phyloP scores from a whole-genome alignment of 2,113 vertebrate species.

The Panthera tigris region DNA sequence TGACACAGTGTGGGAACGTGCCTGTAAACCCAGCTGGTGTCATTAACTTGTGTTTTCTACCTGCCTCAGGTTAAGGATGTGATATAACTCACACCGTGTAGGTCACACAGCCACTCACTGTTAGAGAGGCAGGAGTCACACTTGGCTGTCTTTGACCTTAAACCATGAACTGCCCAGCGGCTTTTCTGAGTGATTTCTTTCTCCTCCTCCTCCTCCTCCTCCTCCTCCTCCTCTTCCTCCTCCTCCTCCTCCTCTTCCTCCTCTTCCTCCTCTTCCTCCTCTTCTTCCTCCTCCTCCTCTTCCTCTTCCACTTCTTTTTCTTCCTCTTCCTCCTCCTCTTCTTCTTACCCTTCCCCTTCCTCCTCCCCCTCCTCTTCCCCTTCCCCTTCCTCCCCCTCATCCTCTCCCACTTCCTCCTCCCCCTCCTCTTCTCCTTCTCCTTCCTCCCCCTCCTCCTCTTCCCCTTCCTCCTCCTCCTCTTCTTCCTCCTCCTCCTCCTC shows the following conservation, averaged over 20 bases:
- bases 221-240: no score
- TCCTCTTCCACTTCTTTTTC: rapidly evolving
- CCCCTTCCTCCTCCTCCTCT: rapidly evolving
- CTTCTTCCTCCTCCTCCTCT: rapidly evolving
- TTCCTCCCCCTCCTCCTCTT: rapidly evolving
- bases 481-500: no score
- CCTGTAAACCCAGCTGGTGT: no score
- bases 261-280: rapidly evolving
- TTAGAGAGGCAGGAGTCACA: background rate
- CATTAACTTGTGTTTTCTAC: background rate
- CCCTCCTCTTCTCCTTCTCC: rapidly evolving
- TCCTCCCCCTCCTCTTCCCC: no score
- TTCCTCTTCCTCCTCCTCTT: no score
- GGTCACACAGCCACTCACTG: background rate
- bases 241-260: rapidly evolving
- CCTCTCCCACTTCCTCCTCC: no score
- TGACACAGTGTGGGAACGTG: rapidly evolving
- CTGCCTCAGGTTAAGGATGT: background rate
- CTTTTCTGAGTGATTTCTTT: background rate
- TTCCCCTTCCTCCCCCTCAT: no score
- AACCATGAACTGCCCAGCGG: background rate
- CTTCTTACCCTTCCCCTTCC: rapidly evolving
- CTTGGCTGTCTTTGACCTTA: background rate
- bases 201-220: no score
- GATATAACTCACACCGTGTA: rapidly evolving